Percentiles rank a stretch among this genome's conserved stretches.
phyloP scores from a whole-genome alignment of 2,113 vertebrate genomes.

The Mirounga angustirostris region DNA sequence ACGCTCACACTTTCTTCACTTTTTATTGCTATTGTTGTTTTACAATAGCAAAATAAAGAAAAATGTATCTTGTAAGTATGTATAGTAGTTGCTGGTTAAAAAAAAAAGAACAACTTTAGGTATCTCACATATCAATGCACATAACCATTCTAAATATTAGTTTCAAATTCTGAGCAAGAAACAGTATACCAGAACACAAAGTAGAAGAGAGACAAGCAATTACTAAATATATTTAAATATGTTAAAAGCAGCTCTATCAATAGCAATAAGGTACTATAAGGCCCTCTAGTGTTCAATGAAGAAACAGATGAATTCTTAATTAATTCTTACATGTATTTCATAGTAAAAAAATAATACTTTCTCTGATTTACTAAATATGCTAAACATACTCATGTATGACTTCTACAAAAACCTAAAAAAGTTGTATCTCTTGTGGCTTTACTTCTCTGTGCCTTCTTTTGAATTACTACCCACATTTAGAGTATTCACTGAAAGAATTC shows the following conservation, averaged over 20 bases:
- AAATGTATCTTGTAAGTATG: not conserved
- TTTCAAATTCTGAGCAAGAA: slow-evolving; percentile 57
- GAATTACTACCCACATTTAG: slow-evolving; percentile 6
- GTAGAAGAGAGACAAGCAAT: slow-evolving; percentile 8
- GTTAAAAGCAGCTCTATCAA: not conserved
- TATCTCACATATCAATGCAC: not conserved
- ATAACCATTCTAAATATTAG: slow-evolving; percentile 35
- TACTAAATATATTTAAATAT: not conserved
- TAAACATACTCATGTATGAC: not conserved
- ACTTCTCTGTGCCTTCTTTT: not conserved
- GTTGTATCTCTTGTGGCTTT: not conserved
- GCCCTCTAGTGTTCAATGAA: slow-evolving; percentile 86
- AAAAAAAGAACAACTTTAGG: not conserved
- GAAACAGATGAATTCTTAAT: slow-evolving; percentile 54
- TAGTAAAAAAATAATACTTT: slow-evolving; percentile 40
- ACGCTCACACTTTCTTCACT: not conserved
- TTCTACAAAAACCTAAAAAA: slow-evolving; percentile 38
- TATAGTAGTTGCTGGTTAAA: not conserved
- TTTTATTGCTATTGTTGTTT: not conserved
- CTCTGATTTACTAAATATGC: not conserved
- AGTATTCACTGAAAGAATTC: slow-evolving; percentile 46
- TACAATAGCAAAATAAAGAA: slow-evolving; percentile 46
- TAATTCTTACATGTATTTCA: slow-evolving; percentile 35
- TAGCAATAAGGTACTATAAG: slow-evolving; percentile 62
- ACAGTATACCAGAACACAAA: not conserved